These are phyloP conservation scores for Brachionus calyciflorus DNA, from an alignment of 1,140 invertebrate genomes.

Conservation along the genomic window DNA sequence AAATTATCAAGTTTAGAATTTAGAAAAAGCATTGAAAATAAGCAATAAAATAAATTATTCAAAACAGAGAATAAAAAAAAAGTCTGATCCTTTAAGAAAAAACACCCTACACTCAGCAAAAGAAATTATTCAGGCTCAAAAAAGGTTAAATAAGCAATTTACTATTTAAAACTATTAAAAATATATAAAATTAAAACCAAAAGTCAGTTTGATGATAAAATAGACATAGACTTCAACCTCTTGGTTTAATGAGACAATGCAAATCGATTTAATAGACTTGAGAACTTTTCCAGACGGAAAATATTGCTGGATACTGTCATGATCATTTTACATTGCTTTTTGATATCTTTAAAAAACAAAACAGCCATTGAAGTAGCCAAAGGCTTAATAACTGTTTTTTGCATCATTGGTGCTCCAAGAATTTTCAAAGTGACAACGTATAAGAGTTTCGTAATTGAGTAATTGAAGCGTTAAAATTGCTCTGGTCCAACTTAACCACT, in stretches of 20 bases:
- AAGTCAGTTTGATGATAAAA: no score
- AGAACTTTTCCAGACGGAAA: slow-evolving; percentile 27
- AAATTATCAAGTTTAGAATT: no score
- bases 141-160: no score
- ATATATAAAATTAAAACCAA: no score
- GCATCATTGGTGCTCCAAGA: slow-evolving; percentile 23
- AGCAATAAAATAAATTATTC: no score
- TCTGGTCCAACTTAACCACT: background rate
- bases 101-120: no score
- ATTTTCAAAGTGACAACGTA: slow-evolving; percentile 10
- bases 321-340: background rate
- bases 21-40: no score
- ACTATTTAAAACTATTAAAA: no score
- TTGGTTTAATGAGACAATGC: slow-evolving; percentile 46
- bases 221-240: no score
- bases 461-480: background rate
- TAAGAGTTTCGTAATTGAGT: background rate
- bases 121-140: no score
- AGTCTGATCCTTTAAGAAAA: no score
- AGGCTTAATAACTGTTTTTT: slow-evolving; percentile 12
- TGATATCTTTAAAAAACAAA: slow-evolving; percentile 14
- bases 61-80: no score
- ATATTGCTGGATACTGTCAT: background rate
- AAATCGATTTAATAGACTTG: slow-evolving; percentile 49
- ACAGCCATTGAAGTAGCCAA: slow-evolving; percentile 22